These are phyloP conservation scores for Gephyroberyx darwinii DNA, from an alignment of 2,797 vertebrate genomes.

Conservation along the genomic window DNA sequence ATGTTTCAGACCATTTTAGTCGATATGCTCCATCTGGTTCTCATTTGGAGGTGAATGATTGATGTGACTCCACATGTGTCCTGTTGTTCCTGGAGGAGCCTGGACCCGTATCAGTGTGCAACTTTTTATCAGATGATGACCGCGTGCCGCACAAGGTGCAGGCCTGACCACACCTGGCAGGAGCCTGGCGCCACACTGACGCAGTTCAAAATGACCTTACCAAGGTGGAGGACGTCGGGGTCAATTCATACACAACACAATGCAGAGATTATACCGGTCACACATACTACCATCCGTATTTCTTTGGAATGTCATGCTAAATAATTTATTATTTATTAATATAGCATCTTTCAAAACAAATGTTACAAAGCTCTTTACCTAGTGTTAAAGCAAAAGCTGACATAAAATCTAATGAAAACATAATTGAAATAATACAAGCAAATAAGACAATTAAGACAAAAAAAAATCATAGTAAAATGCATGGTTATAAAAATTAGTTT, in stretches of 20 bases:
- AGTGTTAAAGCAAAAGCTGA: no score
- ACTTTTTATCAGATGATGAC: slow-evolving; percentile 12
- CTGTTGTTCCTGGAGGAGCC: slow-evolving; percentile 16
- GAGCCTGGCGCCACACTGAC: neutral
- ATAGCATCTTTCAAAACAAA: no score
- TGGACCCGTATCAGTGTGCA: slow-evolving; percentile 4
- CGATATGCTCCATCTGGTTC: slow-evolving; percentile 46
- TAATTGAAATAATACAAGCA: no score
- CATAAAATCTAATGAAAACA: no score
- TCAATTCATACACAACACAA: neutral
- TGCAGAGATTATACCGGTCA: no score
- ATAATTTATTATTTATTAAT: no score
- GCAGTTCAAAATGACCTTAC: neutral
- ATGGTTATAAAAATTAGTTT: no score
- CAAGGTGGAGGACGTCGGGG: neutral
- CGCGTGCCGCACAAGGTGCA: slow-evolving; percentile 6
- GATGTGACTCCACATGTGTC: slow-evolving; percentile 23
- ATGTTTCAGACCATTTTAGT: slow-evolving; percentile 38
- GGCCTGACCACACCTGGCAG: slow-evolving; percentile 3
- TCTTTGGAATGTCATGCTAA: slow-evolving; percentile 8
- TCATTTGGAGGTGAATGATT: slow-evolving; percentile 25
- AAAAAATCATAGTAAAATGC: no score
- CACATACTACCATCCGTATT: neutral
- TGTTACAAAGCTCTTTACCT: no score
- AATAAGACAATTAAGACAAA: no score